A percentile compares a stretch with the other conserved stretches of the same genome.
These are phyloP conservation scores for Jordanella pulchra DNA, from an alignment of 2,797 vertebrate species.

Conservation along the genomic window DNA sequence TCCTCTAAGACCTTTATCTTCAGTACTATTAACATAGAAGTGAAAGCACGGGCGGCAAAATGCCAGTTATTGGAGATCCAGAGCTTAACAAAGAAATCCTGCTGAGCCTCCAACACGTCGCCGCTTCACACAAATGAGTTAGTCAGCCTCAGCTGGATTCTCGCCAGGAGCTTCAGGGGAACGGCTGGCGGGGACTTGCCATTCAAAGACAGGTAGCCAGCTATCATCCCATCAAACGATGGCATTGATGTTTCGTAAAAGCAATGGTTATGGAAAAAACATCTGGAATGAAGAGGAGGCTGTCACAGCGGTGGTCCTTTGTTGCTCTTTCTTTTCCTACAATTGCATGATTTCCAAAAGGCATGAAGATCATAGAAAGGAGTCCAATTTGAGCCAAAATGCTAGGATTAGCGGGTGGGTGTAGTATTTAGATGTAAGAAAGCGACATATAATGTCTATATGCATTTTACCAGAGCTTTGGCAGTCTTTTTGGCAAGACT, in stretches of 20 bases:
- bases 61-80: slow-evolving; percentile 39
- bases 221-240: slow-evolving; percentile 22
- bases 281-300: slow-evolving; percentile 12
- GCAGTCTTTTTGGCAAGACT: background rate
- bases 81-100: slow-evolving; percentile 43
- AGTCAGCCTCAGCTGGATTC: slow-evolving; percentile 45
- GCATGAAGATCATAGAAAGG: slow-evolving; percentile 17
- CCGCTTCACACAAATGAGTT: slow-evolving; percentile 60
- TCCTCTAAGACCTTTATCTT: slow-evolving; percentile 24
- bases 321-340: slow-evolving; percentile 5
- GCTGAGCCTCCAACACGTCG: slow-evolving; percentile 46
- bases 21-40: slow-evolving; percentile 13
- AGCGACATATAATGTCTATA: background rate
- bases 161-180: slow-evolving; percentile 41
- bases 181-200: slow-evolving; percentile 18
- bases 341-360: slow-evolving; percentile 14
- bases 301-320: slow-evolving; percentile 14
- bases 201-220: slow-evolving; percentile 41
- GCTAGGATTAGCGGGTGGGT: background rate
- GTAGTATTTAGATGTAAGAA: background rate
- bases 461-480: background rate
- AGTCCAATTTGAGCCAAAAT: slow-evolving; percentile 11
- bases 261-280: slow-evolving; percentile 7
- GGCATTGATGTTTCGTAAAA: slow-evolving; percentile 19
- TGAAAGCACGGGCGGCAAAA: slow-evolving; percentile 22